Conservation (phyloP, 1,140 invertebrate genomes). For the Brachystomella parvula region DNA sequence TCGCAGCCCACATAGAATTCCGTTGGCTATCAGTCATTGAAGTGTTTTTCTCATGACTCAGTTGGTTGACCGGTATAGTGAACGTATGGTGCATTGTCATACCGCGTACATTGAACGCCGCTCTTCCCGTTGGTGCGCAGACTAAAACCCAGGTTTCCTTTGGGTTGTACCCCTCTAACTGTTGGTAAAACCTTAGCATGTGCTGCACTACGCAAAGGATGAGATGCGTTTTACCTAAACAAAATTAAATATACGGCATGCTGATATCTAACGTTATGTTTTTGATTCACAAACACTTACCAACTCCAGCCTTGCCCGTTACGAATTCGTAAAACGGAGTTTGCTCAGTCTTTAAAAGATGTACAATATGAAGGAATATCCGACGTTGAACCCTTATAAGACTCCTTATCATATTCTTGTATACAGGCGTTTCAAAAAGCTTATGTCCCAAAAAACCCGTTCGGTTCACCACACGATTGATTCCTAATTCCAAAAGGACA, state of each 20-base stretch:
- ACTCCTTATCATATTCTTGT: neutral
- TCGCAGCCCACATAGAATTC: conserved; percentile 33
- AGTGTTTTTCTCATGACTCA: conserved; percentile 2
- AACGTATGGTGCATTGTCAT: conserved; percentile 41
- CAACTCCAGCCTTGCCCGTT: conserved; percentile 22
- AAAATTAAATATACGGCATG: too few species aligned
- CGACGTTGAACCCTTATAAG: conserved; percentile 17
- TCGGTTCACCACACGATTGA: neutral
- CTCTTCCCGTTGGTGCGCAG: conserved; percentile 41
- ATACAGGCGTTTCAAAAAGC: neutral
- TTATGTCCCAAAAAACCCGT: neutral
- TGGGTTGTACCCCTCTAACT: neutral
- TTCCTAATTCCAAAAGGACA: neutral
- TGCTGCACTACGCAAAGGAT: conserved; percentile 19
- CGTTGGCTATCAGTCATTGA: conserved; percentile 28
- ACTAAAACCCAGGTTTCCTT: conserved; percentile 29
- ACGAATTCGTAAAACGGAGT: conserved; percentile 14
- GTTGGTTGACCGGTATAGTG: conserved; percentile 37
- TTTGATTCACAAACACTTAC: too few species aligned
- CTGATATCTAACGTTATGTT: too few species aligned
- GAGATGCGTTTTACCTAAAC: conserved; percentile 18
- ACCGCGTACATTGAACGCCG: conserved; percentile 40
- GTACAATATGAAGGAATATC: conserved; percentile 7
- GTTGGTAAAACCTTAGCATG: conserved; percentile 3
- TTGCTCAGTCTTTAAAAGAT: conserved; percentile 7